Percentiles rank a stretch among this genome's conserved stretches.
Evolutionary conservation across 2,113 vertebrate species (phyloP).

Genomic region (Sylvietta virens): DNA sequence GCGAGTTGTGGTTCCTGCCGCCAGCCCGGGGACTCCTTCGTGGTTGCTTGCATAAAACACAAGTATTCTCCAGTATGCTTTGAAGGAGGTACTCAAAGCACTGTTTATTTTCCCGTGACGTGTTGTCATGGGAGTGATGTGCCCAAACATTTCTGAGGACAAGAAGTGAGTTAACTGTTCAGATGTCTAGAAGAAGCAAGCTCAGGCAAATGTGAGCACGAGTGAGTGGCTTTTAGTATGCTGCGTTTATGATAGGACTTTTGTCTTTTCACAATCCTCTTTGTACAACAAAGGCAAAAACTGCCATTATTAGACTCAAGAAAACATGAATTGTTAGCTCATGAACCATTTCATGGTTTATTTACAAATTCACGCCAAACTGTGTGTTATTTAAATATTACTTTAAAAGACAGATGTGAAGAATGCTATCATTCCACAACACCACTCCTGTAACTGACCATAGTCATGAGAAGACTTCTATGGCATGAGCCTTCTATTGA

Average conservation of each 20-base stretch:
- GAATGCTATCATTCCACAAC: background rate
- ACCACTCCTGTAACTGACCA: background rate
- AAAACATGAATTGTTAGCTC: background rate
- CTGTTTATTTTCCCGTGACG: background rate
- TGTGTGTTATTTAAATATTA: background rate
- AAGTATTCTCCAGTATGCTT: background rate
- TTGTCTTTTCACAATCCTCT: background rate
- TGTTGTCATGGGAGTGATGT: background rate
- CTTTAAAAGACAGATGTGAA: background rate
- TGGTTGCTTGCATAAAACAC: background rate
- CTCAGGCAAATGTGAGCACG: background rate
- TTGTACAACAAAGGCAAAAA: background rate
- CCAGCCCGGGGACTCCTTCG: background rate
- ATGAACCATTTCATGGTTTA: background rate
- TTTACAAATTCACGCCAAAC: background rate
- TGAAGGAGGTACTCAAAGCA: background rate
- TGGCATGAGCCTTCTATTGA: background rate
- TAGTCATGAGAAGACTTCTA: background rate
- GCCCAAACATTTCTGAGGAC: background rate
- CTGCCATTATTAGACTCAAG: background rate
- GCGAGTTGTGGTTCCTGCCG: background rate
- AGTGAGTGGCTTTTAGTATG: background rate
- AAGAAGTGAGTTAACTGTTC: background rate
- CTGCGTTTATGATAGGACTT: rapidly evolving
- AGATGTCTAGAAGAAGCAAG: background rate